Evolutionary conservation across 2,888 invertebrate species (phyloP), one percentile per base, ranked within the genome.

Genomic region (Apomyelois bistriatella): DNA sequence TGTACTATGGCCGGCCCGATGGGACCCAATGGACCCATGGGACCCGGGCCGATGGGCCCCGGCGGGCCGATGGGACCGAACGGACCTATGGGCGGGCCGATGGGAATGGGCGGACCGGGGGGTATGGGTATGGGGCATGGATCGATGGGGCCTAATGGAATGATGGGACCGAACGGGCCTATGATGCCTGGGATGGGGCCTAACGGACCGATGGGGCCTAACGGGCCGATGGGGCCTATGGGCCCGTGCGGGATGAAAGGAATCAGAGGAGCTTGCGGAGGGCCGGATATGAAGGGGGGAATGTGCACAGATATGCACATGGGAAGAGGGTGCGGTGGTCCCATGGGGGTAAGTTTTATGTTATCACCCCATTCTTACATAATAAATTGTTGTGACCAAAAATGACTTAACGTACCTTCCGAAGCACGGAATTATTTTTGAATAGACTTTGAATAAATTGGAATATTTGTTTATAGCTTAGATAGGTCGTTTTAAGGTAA

Each of bases 291-390:
- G 89, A 90, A 91, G 58, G 66, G 80, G 0, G 85, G 87, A 6
- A 90, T 91, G 89, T 91, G 91, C 59, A 78, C 85, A 56, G 91
- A 91, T 65, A 90, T 91, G 79, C 91, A 91, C 65, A 90, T 91
- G 90, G 88, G 89, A 12, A 77, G 91, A 61, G 90, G 85, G 1
- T 91, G 91, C 53, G 90, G 90, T 1, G 91, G 89, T 42, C 91
- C 91, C 43, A 91, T 91, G 91, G 90, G 90, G 72, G 91, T 91
- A 64, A 83, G 87, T 77, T 28, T 9, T 37, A 12, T 22, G n/a
- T n/a, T n/a, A n/a, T n/a, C n/a, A n/a, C n/a, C n/a, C n/a, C n/a
- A n/a, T n/a, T n/a, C n/a, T n/a, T n/a, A n/a, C n/a, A n/a, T n/a
- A n/a, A n/a, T n/a, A n/a, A n/a, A n/a, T n/a, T n/a, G n/a, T n/a